Base-by-base conservation (phyloP, 2,797 vertebrate genomes). In the Neomorphus geoffroyi region DNA sequence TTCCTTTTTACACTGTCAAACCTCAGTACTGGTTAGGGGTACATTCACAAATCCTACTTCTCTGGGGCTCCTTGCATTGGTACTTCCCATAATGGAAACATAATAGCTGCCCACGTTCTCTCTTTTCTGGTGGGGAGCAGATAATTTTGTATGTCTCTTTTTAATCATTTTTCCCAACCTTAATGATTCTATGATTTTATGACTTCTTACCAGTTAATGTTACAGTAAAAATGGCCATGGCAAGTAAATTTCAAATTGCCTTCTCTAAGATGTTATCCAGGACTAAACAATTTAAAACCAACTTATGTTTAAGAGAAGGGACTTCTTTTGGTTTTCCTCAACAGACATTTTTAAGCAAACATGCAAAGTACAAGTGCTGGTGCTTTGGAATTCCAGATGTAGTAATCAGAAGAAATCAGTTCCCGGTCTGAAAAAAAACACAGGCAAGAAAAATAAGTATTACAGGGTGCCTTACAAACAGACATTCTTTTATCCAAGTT, bases 341-440 rank as follows among this genome's bases (percentile, higher is more conserved):
- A 35, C 13, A 70, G 23, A 75, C 43, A 12, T n/a, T 58, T 90
- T 87, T 46, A 92, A 90, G 83, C 70, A 86, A 74, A 58, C 19
- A 93, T 23, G 79, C 9, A 74, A 48, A 70, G 62, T 84, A 88
- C 80, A 92, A 96, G 54, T 37, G 54, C 98, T 46, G 98, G 92
- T 26, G 98, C 99, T 96, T 98, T 98, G 92, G 99, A 99, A 97
- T 99, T 99, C 99, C 99, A 99, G 95, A 99, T 99, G 97, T 98
- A 99, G 96, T 99, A 99, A 88, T 99, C 98, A 16, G 99, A 99
- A 94, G 99, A 99, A 77, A 98, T 97, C 92, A 99, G 97, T 94
- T 99, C 99, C 94, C 98, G 98, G 19, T 98, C 99, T 99, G 87
- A 86, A 97, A 97, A 87, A 69, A 35, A 19, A 95, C n/a, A 64